Conservation (phyloP, 2,797 vertebrate genomes). For the Triplophysa bombifrons region DNA sequence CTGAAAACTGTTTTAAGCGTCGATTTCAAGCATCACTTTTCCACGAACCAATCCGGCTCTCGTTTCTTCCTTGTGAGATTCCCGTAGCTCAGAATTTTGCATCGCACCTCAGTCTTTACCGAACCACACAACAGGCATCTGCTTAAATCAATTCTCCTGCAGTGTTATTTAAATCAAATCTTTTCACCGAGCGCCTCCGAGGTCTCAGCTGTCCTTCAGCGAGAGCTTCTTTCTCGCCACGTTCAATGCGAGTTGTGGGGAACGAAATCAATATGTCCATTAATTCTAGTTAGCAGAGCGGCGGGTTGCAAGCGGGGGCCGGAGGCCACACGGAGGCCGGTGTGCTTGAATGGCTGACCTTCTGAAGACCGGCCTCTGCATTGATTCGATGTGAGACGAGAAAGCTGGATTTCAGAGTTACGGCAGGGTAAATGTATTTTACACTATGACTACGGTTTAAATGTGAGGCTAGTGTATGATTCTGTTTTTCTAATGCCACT, state of each 20-base stretch:
- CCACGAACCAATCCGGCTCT: background rate
- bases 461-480: background rate
- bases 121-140: conserved; percentile 6
- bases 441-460: background rate
- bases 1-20: background rate
- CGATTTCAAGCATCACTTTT: background rate
- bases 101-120: background rate
- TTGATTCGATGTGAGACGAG: conserved; percentile 29
- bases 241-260: conserved; percentile 56
- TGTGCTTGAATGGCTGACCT: conserved; percentile 56
- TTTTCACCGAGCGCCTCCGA: conserved; percentile 34
- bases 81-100: background rate
- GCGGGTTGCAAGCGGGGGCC: conserved; percentile 40
- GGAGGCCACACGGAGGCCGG: conserved; percentile 52
- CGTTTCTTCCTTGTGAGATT: background rate
- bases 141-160: conserved; percentile 38
- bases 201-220: conserved; percentile 25
- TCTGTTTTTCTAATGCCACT: background rate
- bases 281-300: conserved; percentile 58
- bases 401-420: background rate
- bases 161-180: conserved; percentile 44
- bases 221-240: conserved; percentile 25
- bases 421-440: background rate
- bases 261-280: conserved; percentile 57
- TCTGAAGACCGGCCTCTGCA: conserved; percentile 29